Percentiles rank a stretch among this genome's conserved stretches.
Evolutionary conservation across 2,797 vertebrate genomes (phyloP).

Genomic region (Perodicticus potto): DNA sequence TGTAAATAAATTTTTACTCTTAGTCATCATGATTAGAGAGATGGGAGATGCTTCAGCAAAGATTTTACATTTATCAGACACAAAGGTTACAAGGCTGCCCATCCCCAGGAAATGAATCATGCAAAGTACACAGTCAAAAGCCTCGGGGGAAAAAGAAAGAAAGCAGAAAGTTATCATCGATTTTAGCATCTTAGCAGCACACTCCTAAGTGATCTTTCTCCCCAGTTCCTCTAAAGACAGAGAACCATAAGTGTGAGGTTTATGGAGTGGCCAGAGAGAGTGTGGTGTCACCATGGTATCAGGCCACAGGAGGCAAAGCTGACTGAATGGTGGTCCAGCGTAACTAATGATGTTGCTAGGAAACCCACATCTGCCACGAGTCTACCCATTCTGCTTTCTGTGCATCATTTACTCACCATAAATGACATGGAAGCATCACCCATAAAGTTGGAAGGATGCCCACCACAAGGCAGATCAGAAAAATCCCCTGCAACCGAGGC

Average conservation of each 20-base stretch:
- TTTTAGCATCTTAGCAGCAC: slow-evolving; percentile 73
- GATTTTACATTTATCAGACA: slow-evolving; percentile 18
- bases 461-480: neutral
- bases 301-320: slow-evolving; percentile 77
- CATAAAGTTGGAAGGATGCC: slow-evolving; percentile 69
- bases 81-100: slow-evolving; percentile 50
- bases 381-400: slow-evolving; percentile 79
- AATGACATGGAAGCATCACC: slow-evolving; percentile 68
- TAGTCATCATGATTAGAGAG: neutral
- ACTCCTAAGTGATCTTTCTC: slow-evolving; percentile 77
- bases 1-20: slow-evolving; percentile 27
- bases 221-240: slow-evolving; percentile 65
- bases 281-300: slow-evolving; percentile 83
- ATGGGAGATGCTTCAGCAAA: slow-evolving; percentile 55
- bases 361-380: slow-evolving; percentile 74
- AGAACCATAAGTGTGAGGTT: slow-evolving; percentile 62
- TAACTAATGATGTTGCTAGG: slow-evolving; percentile 82
- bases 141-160: slow-evolving; percentile 27
- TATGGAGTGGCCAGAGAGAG: slow-evolving; percentile 66
- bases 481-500: slow-evolving; percentile 42
- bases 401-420: slow-evolving; percentile 75
- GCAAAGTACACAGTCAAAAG: slow-evolving; percentile 60
- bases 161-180: slow-evolving; percentile 53
- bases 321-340: slow-evolving; percentile 73
- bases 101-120: slow-evolving; percentile 67